Conservation (phyloP, 2,797 vertebrate species). For the Ceyx erithaca region DNA sequence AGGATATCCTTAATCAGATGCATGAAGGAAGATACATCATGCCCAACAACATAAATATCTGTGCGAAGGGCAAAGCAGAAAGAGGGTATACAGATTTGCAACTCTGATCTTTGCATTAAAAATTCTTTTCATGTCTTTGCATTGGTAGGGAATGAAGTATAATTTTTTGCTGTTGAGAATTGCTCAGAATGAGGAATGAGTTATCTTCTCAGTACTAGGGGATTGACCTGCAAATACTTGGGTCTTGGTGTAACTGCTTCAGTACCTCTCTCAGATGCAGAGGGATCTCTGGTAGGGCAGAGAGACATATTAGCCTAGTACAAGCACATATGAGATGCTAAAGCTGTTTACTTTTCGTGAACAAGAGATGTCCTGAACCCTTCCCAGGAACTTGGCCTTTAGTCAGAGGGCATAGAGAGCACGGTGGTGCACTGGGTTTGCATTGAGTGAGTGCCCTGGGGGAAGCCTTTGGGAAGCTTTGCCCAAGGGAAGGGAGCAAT, state of each 20-base stretch:
- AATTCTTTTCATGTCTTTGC: background rate
- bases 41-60: background rate
- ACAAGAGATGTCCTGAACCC: background rate
- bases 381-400: background rate
- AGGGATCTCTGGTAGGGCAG: background rate
- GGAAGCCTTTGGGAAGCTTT: background rate
- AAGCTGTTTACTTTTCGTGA: background rate
- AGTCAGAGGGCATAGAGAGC: background rate
- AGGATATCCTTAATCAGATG: conserved; percentile 27
- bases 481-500: background rate
- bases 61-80: background rate
- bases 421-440: background rate
- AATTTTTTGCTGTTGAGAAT: background rate
- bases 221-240: background rate
- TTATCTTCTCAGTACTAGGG: background rate
- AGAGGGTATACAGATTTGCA: background rate
- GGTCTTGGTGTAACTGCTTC: background rate
- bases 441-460: background rate
- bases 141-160: background rate
- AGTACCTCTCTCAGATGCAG: background rate
- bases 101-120: background rate
- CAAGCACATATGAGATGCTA: background rate
- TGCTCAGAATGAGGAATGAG: background rate
- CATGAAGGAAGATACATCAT: background rate
- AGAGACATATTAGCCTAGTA: rapidly evolving